Evolutionary conservation across 2,797 vertebrate genomes (phyloP).

Genomic region (Pogonophryne albipinna): DNA sequence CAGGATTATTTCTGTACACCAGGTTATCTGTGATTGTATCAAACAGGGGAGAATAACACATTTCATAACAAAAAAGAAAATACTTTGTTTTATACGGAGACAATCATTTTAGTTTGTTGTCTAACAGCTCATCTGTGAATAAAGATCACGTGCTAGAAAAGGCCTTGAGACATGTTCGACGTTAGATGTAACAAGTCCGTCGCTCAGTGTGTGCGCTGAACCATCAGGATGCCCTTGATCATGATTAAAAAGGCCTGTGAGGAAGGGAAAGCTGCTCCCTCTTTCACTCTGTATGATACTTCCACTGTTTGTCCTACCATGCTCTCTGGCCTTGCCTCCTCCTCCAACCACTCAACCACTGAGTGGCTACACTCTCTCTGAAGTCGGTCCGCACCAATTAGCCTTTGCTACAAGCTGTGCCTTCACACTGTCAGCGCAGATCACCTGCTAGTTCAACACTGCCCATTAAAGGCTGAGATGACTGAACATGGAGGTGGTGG

Average conservation of each 20-base stretch:
- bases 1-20: neutral
- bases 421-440: conserved; percentile 72
- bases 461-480: conserved; percentile 60
- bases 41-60: neutral
- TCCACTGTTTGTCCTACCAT: conserved; percentile 36
- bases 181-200: conserved; percentile 34
- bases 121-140: conserved; percentile 25
- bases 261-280: conserved; percentile 23
- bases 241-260: conserved; percentile 50
- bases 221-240: conserved; percentile 45
- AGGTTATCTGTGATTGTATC: conserved; percentile 29
- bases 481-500: conserved; percentile 53
- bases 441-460: conserved; percentile 67
- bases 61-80: neutral
- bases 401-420: conserved; percentile 68
- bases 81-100: neutral
- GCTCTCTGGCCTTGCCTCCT: conserved; percentile 52
- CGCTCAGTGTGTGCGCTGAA: conserved; percentile 35
- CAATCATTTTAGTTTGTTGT: conserved; percentile 11
- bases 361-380: conserved; percentile 58
- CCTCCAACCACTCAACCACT: conserved; percentile 61
- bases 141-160: conserved; percentile 26
- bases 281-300: conserved; percentile 14
- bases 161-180: conserved; percentile 31
- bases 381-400: conserved; percentile 79